Evolutionary conservation across 2,888 invertebrate species (phyloP).

Genomic region (Hirtodrosophila duncani): DNA sequence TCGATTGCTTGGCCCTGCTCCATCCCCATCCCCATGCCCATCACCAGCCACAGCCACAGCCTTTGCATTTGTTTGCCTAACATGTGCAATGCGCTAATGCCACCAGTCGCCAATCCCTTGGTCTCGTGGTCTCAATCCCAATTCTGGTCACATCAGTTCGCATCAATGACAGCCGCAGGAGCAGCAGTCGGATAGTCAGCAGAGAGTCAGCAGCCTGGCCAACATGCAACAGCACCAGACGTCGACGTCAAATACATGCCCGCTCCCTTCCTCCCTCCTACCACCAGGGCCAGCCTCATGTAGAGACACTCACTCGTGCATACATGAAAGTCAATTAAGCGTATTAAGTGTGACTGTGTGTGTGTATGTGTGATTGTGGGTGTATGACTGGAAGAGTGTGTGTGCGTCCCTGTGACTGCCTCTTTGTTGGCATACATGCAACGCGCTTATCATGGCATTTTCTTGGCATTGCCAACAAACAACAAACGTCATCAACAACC

Average conservation of each 20-base stretch:
- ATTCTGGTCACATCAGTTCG: slow-evolving; percentile 37
- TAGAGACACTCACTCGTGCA: slow-evolving; percentile 68
- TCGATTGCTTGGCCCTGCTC: no score
- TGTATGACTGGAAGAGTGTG: slow-evolving; percentile 8
- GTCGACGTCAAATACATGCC: neutral
- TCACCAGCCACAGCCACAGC: no score
- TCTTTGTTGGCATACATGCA: slow-evolving; percentile 5
- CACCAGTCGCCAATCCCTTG: slow-evolving; percentile 41
- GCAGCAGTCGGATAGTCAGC: slow-evolving; percentile 20
- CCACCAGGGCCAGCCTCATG: slow-evolving; percentile 31
- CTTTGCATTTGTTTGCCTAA: no score
- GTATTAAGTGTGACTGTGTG: slow-evolving; percentile 69
- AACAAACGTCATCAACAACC: slow-evolving; percentile 34
- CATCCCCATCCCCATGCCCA: no score
- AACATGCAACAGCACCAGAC: slow-evolving; percentile 38
- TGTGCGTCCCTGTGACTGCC: slow-evolving; percentile 10
- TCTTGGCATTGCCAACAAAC: slow-evolving; percentile 62
- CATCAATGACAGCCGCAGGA: slow-evolving; percentile 39
- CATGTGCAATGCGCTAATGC: slow-evolving; percentile 26
- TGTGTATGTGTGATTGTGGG: slow-evolving; percentile 10
- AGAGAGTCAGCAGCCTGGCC: slow-evolving; percentile 49
- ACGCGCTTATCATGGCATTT: slow-evolving; percentile 59
- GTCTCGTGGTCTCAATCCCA: no score
- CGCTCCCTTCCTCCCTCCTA: neutral
- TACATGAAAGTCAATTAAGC: slow-evolving; percentile 76